Base-by-base conservation (phyloP, 2,113 vertebrate genomes). In the Rhadina sibilatrix region DNA sequence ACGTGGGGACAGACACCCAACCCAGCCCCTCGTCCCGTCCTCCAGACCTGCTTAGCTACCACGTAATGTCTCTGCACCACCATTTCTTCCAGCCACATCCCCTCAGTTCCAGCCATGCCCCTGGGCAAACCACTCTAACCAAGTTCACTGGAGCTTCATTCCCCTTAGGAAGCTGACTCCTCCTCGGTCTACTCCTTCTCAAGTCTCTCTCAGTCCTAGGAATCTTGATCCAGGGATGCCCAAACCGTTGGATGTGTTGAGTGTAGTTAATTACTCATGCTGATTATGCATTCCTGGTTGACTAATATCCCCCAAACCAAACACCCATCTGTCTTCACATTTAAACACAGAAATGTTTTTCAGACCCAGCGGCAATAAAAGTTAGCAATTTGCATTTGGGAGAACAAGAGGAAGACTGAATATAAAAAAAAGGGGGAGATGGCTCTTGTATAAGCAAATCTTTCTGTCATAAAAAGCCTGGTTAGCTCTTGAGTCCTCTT, bases 51-150 rank as follows among this genome's bases (percentile, higher is more conserved):
- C 25, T 47, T 7, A 38, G 15, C 28, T 37, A 50, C 44, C 38
- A 27, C 0, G 0, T 14, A 33, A 23, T 3, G 2, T 44, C 30
- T 31, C 11, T 25, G 42, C 40, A 60, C 4, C 18, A 75, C 30
- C 25, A 38, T 25, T 54, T 77, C 57, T 71, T 79, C 40, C 37
- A 2, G 3, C n/a, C 31, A 10, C 2, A 0, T 49, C 11, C 59
- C 19, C 18, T 46, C 4, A 2, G 0, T n/a, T 69, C 15, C 54
- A 80, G 54, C 28, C 25, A 1, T 33, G 63, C 9, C 28, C 13
- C 22, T 5, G 11, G 15, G 50, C 28, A 64, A 66, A 5, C 25
- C 0, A 0, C 49, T 64, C 18, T 35, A 47, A 12, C 12, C 9
- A 20, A 47, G 7, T 12, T n/a, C 46, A 57, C 25, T 15, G 57